Evolutionary conservation across 1,140 invertebrate genomes (phyloP).

Genomic region (Eufriesea mexicana): DNA sequence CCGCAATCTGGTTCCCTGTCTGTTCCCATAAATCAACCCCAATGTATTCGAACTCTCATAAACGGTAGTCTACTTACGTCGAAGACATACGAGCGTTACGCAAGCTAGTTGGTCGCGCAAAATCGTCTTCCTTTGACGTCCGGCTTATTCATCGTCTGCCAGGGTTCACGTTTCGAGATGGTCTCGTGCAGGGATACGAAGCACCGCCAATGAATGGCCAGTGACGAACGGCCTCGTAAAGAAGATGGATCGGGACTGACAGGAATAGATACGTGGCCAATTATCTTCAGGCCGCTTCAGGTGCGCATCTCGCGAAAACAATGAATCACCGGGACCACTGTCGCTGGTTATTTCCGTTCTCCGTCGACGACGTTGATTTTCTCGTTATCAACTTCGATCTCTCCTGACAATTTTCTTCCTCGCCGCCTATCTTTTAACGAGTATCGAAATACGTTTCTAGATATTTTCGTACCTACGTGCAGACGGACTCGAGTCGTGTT

Average conservation of each 20-base stretch:
- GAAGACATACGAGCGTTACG: neutral
- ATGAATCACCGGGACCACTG: slow-evolving; percentile 47
- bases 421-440: too few species aligned
- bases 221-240: slow-evolving; percentile 59
- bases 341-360: slow-evolving; percentile 33
- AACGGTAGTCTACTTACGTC: neutral
- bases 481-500: too few species aligned
- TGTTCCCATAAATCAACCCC: too few species aligned
- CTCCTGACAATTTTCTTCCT: neutral
- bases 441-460: too few species aligned
- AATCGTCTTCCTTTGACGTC: neutral
- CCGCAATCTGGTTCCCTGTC: too few species aligned
- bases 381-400: neutral
- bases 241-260: slow-evolving; percentile 58
- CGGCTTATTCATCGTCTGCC: slow-evolving; percentile 15
- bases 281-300: slow-evolving; percentile 52
- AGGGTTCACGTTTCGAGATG: slow-evolving; percentile 35
- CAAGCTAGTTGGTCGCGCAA: neutral
- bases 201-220: slow-evolving; percentile 54
- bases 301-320: slow-evolving; percentile 44
- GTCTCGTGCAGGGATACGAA: slow-evolving; percentile 28
- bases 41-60: too few species aligned
- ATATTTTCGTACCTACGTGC: too few species aligned
- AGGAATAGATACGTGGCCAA: slow-evolving; percentile 55
- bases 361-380: neutral